phyloP scores from a whole-genome alignment of 2,888 invertebrate species.

The Caenorhabditis sinica region DNA sequence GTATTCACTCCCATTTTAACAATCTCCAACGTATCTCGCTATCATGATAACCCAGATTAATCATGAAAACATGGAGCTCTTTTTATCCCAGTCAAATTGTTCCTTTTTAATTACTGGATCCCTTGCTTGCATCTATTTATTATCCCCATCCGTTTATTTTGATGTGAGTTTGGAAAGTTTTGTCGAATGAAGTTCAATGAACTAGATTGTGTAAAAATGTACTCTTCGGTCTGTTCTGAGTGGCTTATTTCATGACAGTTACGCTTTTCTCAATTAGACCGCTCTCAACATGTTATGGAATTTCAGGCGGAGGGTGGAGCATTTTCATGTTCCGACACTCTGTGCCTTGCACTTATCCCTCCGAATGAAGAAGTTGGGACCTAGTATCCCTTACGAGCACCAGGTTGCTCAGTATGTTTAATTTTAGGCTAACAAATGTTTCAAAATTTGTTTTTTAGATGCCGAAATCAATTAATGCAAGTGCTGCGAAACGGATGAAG shows the following conservation, averaged over 20 bases:
- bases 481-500: no score
- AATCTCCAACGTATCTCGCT: background rate
- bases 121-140: background rate
- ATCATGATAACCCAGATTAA: background rate
- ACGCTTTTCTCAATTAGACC: no score
- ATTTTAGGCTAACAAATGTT: no score
- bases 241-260: background rate
- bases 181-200: constrained; percentile 55
- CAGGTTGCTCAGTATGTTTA: no score
- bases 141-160: constrained; percentile 2
- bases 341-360: no score
- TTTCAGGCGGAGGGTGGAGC: no score
- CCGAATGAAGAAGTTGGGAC: no score
- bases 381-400: no score
- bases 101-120: constrained; percentile 7
- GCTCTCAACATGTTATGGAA: no score
- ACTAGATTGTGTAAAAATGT: background rate
- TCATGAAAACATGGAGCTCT: background rate
- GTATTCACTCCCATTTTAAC: background rate
- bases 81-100: background rate
- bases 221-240: background rate
- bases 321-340: no score
- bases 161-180: constrained; percentile 27
- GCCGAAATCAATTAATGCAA: no score
- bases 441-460: no score